Base-by-base conservation (phyloP, 1,140 invertebrate species). In the Potamilus streckersoni region DNA sequence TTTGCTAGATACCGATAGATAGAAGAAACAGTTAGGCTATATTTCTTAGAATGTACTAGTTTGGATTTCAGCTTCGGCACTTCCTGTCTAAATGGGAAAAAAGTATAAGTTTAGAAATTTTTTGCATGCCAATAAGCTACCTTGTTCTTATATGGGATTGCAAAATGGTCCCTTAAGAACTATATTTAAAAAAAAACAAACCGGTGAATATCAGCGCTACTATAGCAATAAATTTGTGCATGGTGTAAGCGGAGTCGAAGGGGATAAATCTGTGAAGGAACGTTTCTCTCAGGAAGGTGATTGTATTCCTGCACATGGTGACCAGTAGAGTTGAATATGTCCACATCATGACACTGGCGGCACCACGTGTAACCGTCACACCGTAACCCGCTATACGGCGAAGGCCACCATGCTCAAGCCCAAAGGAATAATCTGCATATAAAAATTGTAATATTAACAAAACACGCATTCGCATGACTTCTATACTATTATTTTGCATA, bases 221-320 rank as follows among this genome's bases (percentile, higher is more conserved):
- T 78, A 96, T 96, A 0, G 97, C 98, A 0, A 97, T 96, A 68
- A 99, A 98, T 90, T 99, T 99, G 89, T 99, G 98, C 86, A 99
- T 99, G 85, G 97, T 96, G 56, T 99, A 97, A 81, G 98, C 96
- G 0, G 97, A 95, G 88, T 99, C 98, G 20, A 99, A 91, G 0
- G 98, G 98, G 70, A 99, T 98, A 89, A 98, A 99, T 83, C 98
- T 96, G 84, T 99, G 97, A n/a, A 99, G 94, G 14, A 97, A 95
- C 79, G 98, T 98, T 88, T 99, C 98, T 90, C 99, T 96, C 3
- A 99, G 90, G 87, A 98, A 97, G 0, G 98, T 99, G 60, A 99
- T 92, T 1, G 98, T 92, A 90, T 99, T 99, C 62, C 97, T 92
- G 15, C 97, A 98, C 96, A 99, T 99, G 13, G 98, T 99, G 13